Conservation (phyloP, 2,797 vertebrate species). For the Urosaurus nigricauda region DNA sequence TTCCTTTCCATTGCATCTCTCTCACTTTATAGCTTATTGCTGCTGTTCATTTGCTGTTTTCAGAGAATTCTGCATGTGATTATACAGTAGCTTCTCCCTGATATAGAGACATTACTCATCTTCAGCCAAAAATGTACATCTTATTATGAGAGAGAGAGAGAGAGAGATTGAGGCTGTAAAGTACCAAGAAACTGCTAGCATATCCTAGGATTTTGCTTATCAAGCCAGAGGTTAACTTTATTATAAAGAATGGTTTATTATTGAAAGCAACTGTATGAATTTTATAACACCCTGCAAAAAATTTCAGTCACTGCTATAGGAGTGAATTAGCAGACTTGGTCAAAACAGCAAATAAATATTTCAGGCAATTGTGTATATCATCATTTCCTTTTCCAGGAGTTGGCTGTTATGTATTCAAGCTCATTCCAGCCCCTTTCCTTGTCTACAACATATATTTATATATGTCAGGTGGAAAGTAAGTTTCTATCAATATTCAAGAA, state of each 20-base stretch:
- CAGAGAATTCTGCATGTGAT: background rate
- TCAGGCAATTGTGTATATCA: conserved; percentile 10
- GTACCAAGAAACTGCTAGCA: background rate
- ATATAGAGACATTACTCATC: background rate
- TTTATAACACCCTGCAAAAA: conserved; percentile 6
- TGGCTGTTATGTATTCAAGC: conserved; percentile 1
- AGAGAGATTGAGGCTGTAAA: conserved; percentile 1
- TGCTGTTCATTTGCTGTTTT: background rate
- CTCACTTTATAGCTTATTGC: background rate
- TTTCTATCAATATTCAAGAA: conserved; percentile 25
- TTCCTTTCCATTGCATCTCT: background rate
- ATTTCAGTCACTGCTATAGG: background rate
- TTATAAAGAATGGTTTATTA: conserved; percentile 13
- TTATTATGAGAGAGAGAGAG: background rate
- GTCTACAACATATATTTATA: conserved; percentile 16
- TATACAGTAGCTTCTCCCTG: background rate
- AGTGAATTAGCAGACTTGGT: conserved; percentile 5
- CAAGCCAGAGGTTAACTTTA: conserved; percentile 12
- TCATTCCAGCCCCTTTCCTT: background rate
- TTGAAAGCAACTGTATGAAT: background rate
- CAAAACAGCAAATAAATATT: conserved; percentile 24
- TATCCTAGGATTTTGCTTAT: conserved; percentile 10
- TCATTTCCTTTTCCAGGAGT: background rate
- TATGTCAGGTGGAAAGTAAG: conserved; percentile 7
- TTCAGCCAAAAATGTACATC: conserved; percentile 8